These are phyloP conservation scores for Eospalax fontanierii DNA, from an alignment of 2,797 vertebrate genomes.

Conservation along the genomic window DNA sequence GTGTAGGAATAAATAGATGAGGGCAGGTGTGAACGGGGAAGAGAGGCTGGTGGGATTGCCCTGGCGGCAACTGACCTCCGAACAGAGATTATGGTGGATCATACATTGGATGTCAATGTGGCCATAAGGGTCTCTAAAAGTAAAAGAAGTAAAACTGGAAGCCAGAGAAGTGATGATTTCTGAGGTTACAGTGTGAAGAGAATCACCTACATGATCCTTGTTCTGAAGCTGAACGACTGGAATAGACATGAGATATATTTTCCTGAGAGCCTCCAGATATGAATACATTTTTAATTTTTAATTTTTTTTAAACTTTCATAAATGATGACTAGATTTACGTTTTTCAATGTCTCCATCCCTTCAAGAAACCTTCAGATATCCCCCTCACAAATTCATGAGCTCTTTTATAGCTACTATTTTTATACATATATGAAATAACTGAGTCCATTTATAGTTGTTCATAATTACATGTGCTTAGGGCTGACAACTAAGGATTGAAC, in stretches of 20 bases:
- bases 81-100: not conserved
- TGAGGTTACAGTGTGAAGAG: accelerated
- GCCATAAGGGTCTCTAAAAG: not conserved
- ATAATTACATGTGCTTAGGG: no score
- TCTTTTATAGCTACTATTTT: no score
- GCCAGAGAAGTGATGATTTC: not conserved
- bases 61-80: not conserved
- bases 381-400: no score
- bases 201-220: not conserved
- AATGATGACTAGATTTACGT: no score
- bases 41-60: not conserved
- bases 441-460: no score
- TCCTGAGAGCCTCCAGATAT: not conserved
- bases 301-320: no score
- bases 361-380: no score
- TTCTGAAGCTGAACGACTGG: not conserved
- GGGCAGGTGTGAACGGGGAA: not conserved
- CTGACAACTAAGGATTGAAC: no score
- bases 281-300: no score
- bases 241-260: not conserved
- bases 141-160: not conserved
- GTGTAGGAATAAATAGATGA: not conserved
- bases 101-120: not conserved
- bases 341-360: no score
- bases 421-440: no score